Conservation (phyloP, 2,888 invertebrate species). For the Heliconius charithonia region DNA sequence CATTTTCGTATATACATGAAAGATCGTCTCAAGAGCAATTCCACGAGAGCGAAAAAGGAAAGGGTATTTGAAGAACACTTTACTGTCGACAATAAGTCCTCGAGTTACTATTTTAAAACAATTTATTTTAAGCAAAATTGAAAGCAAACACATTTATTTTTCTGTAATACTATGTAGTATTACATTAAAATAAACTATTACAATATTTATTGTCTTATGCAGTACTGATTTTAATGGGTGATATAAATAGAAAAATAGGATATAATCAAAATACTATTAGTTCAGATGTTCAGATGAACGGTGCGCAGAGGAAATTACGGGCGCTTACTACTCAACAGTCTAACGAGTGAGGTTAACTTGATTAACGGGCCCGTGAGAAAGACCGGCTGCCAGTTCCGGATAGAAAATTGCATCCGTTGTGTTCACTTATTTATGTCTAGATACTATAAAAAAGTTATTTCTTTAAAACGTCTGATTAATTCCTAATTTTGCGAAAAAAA, state of each 20-base stretch:
- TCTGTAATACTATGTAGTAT: not conserved
- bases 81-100: slow-evolving; percentile 10
- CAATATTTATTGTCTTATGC: not conserved
- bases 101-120: slow-evolving; percentile 19
- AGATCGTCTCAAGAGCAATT: slow-evolving; percentile 19
- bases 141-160: too few species aligned
- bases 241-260: not conserved
- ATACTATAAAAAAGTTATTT: not conserved
- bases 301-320: slow-evolving; percentile 34
- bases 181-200: not conserved
- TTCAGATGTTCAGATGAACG: slow-evolving; percentile 23
- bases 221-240: not conserved
- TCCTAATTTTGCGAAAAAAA: too few species aligned
- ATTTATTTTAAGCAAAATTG: slow-evolving; percentile 7
- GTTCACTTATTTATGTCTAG: slow-evolving; percentile 20
- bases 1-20: slow-evolving; percentile 19
- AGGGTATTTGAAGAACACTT: slow-evolving; percentile 28
- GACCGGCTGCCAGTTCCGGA: slow-evolving; percentile 21
- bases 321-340: slow-evolving; percentile 33
- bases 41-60: slow-evolving; percentile 7
- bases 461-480: not conserved
- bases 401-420: slow-evolving; percentile 20
- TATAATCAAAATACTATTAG: slow-evolving; percentile 25
- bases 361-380: slow-evolving; percentile 38
- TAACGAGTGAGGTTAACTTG: slow-evolving; percentile 32